phyloP scores from a whole-genome alignment of 1,140 invertebrate species.

The fruit fly (Drosophila melanogaster) region Release_6_plus_ISO1_MT NT_037436.4:22774001-22774500 shows the following conservation, averaged over 20 bases:
- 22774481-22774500: too few relatives aligned
- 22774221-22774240: constrained; percentile 27
- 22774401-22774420: background rate
- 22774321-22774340: background rate
- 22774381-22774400: too few relatives aligned
- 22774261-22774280: background rate
- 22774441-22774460: too few relatives aligned
- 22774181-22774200: constrained; percentile 68
- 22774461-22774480: too few relatives aligned
- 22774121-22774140: background rate
- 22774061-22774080: background rate
- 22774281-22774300: constrained; percentile 7
- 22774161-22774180: constrained; percentile 12
- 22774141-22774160: background rate
- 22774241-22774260: background rate
- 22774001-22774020: constrained; percentile 57
- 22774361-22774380: too few relatives aligned
- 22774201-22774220: constrained; percentile 21
- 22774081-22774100: background rate
- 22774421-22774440: too few relatives aligned
- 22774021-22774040: constrained; percentile 7
- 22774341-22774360: too few relatives aligned
- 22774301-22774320: background rate
- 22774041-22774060: constrained; percentile 7
- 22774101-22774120: background rate